phyloP scores from a whole-genome alignment of 2,888 invertebrate species.

The Mylabris sibirica region DNA sequence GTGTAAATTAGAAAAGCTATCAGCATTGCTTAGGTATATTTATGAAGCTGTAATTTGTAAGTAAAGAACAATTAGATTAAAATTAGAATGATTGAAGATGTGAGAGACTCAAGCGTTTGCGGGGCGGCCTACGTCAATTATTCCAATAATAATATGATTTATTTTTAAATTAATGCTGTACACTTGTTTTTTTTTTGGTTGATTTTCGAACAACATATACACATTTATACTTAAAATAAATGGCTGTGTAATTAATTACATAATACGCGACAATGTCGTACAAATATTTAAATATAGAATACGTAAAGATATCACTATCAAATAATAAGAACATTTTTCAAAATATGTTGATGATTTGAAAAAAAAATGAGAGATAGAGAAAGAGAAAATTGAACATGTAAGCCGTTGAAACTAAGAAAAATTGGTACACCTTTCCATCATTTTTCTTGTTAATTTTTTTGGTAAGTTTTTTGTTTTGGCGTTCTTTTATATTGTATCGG shows the following conservation, averaged over 20 bases:
- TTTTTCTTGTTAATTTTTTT: not conserved
- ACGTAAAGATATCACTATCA: constrained; percentile 7
- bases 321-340: constrained; percentile 3
- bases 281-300: constrained; percentile 16
- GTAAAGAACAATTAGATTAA: constrained; percentile 21
- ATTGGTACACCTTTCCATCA: not conserved
- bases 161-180: constrained; percentile 41
- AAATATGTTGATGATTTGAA: not conserved
- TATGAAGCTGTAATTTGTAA: constrained; percentile 33
- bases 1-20: constrained; percentile 48
- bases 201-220: not conserved
- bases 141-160: constrained; percentile 43
- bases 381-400: no score
- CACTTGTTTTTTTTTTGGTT: constrained; percentile 33
- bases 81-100: constrained; percentile 29
- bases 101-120: constrained; percentile 55
- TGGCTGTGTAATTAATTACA: constrained; percentile 1
- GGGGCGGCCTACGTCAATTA: constrained; percentile 46
- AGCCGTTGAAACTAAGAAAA: not conserved
- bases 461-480: not conserved
- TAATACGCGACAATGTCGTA: constrained; percentile 12
- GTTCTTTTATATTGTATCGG: constrained; percentile 27
- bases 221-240: constrained; percentile 29
- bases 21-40: constrained; percentile 46
- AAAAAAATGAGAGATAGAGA: not conserved